Percentiles rank a stretch among this genome's conserved stretches.
Conservation (phyloP, 2,797 vertebrate genomes). For the Anniella stebbinsi region DNA sequence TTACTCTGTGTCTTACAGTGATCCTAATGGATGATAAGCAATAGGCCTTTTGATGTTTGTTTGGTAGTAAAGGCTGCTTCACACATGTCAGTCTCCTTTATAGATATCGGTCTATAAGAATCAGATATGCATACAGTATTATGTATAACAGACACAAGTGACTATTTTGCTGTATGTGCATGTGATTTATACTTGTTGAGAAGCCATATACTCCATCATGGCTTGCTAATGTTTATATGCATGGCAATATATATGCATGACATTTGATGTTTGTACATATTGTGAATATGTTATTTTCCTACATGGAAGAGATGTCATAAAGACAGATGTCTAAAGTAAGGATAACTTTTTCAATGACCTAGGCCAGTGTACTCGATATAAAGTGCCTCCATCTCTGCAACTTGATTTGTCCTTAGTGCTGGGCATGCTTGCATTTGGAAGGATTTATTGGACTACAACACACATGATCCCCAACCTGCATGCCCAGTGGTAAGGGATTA, state of each 20-base stretch:
- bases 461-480: no score
- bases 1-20: not conserved
- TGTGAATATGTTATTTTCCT: not conserved
- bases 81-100: not conserved
- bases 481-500: no score
- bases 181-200: not conserved
- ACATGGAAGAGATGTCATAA: not conserved
- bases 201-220: not conserved
- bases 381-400: not conserved
- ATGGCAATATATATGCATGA: not conserved
- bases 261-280: not conserved
- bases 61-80: not conserved
- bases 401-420: slow-evolving; percentile 1
- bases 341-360: not conserved
- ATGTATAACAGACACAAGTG: not conserved
- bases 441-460: no score
- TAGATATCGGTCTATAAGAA: not conserved
- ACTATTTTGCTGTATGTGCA: not conserved
- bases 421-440: not conserved
- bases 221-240: not conserved
- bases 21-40: not conserved
- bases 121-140: not conserved
- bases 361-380: not conserved
- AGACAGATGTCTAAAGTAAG: not conserved
- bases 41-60: not conserved